These are phyloP conservation scores for Brevipalpus yothersi DNA, from an alignment of 1,140 invertebrate species.

Conservation along the genomic window DNA sequence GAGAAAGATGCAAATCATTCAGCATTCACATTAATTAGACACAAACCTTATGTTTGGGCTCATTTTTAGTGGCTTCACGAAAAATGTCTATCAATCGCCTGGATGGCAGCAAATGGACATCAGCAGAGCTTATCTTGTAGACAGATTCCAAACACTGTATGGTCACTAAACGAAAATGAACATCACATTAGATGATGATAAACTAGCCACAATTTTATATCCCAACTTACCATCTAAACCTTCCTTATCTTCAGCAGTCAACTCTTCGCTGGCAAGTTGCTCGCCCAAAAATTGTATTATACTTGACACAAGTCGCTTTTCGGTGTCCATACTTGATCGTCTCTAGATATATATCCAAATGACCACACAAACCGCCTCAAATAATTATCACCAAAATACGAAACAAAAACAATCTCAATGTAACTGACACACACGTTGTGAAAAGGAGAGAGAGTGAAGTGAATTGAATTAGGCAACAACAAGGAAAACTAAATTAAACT, in stretches of 20 bases:
- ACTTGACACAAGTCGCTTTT: conserved; percentile 19
- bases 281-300: conserved; percentile 22
- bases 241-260: conserved; percentile 36
- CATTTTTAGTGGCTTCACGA: conserved; percentile 11
- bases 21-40: not conserved
- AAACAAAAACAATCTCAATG: no score
- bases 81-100: conserved; percentile 16
- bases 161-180: conserved; percentile 26
- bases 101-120: conserved; percentile 15
- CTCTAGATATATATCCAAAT: not conserved
- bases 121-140: conserved; percentile 29
- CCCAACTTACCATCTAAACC: conserved; percentile 33
- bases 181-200: not conserved
- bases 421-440: no score
- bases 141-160: conserved; percentile 61
- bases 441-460: no score
- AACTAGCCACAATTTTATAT: no score
- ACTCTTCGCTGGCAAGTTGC: conserved; percentile 16
- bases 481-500: no score
- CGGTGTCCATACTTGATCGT: conserved; percentile 16
- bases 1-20: not conserved
- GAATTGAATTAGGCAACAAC: no score
- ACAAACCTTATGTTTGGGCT: conserved; percentile 6
- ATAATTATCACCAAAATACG: no score
- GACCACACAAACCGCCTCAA: no score